Evolutionary conservation across 37 sponge, comb jelly and placozoan species (phyloP).

Genomic region (Aphrocallistes beatrix): DNA sequence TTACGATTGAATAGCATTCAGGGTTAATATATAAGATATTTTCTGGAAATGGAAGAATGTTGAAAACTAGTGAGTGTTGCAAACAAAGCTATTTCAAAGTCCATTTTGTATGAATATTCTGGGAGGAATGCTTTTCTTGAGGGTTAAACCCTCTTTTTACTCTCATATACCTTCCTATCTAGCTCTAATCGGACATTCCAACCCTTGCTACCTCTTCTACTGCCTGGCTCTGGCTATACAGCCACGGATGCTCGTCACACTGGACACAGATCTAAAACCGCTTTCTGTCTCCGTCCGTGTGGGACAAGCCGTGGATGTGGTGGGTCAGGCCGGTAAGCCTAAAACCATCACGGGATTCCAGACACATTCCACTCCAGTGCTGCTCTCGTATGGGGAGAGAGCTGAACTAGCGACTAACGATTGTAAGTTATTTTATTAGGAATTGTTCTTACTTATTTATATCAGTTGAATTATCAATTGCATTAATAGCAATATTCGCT

Average conservation of each 20-base stretch:
- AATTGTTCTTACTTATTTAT: no score
- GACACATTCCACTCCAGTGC: constrained; percentile 89
- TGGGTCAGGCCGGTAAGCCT: constrained; percentile 86
- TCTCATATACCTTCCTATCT: not conserved
- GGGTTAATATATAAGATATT: no score
- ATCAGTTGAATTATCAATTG: no score
- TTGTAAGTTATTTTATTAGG: constrained; percentile 41
- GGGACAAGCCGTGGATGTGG: constrained; percentile 94
- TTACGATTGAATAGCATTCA: no score
- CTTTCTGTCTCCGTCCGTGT: constrained; percentile 87
- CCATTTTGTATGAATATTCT: no score
- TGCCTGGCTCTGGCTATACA: constrained; percentile 87
- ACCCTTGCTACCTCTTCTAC: constrained; percentile 76
- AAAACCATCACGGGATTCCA: constrained; percentile 91
- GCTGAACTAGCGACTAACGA: constrained; percentile 90
- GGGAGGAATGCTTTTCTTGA: no score
- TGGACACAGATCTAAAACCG: constrained; percentile 61
- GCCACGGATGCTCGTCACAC: constrained; percentile 92
- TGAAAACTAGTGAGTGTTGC: no score
- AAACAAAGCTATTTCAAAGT: no score
- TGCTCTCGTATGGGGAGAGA: constrained; percentile 81
- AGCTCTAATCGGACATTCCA: constrained; percentile 28
- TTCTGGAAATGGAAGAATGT: no score
- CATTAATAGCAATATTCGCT: no score
- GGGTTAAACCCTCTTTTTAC: not conserved